phyloP scores from a whole-genome alignment of 2,888 invertebrate species.

The Rotaria macrura region DNA sequence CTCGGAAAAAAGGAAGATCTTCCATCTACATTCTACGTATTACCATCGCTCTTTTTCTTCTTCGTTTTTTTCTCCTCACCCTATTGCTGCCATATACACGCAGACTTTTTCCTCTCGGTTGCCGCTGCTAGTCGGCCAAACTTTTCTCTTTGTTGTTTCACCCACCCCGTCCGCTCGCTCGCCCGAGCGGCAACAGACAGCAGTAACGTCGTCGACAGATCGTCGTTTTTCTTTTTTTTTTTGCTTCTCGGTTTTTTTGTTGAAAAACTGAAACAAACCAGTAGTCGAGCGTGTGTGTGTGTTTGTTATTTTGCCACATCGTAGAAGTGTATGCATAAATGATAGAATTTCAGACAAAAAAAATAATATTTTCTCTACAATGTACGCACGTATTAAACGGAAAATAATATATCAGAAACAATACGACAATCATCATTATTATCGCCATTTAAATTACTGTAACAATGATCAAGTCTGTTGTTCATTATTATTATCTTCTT shows the following conservation, averaged over 20 bases:
- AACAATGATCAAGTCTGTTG: not conserved
- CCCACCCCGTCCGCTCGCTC: not conserved
- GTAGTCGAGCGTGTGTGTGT: not conserved
- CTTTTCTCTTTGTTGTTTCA: not conserved
- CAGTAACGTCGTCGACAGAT: not conserved
- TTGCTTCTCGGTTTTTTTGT: conserved; percentile 6
- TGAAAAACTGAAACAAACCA: conserved; percentile 4
- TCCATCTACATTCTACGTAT: not conserved
- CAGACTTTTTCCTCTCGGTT: not conserved
- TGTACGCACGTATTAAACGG: not conserved
- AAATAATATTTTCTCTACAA: not conserved
- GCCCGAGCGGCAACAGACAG: not conserved
- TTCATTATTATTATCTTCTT: conserved; percentile 6
- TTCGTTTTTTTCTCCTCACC: not conserved
- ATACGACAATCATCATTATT: not conserved
- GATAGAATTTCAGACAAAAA: conserved; percentile 6
- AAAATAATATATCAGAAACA: not conserved
- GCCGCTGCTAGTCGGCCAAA: not conserved
- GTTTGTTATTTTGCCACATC: conserved; percentile 3
- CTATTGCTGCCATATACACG: not conserved
- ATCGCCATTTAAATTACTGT: not conserved
- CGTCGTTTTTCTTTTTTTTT: conserved; percentile 2
- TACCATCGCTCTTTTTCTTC: not conserved
- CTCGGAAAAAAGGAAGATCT: not conserved
- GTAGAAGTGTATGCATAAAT: not conserved